Percentiles rank a stretch among this genome's conserved stretches.
Conservation (phyloP, 1,140 invertebrate genomes). For the Ladona fulva region DNA sequence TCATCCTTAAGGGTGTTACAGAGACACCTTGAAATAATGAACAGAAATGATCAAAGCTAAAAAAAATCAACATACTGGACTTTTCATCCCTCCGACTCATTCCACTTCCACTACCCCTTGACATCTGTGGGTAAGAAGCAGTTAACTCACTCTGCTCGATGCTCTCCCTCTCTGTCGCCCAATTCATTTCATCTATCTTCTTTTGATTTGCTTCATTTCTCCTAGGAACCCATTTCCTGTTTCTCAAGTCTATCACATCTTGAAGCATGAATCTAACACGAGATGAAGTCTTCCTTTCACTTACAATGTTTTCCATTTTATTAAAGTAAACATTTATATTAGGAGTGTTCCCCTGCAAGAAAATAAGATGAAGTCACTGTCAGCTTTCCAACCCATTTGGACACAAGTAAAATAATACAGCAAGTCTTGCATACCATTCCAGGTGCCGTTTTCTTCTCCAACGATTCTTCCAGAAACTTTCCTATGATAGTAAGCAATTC, state of each 20-base stretch:
- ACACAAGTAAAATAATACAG: too few relatives aligned
- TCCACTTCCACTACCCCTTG: neutral
- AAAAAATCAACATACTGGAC: neutral
- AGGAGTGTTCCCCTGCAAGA: slow-evolving; percentile 21
- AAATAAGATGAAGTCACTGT: too few relatives aligned
- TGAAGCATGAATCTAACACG: slow-evolving; percentile 86
- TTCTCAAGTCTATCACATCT: slow-evolving; percentile 84
- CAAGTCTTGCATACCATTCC: slow-evolving; percentile 12
- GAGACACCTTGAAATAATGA: too few relatives aligned
- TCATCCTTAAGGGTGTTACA: too few relatives aligned
- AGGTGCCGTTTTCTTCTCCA: slow-evolving; percentile 14
- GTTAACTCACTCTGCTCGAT: slow-evolving; percentile 17
- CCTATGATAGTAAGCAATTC: slow-evolving; percentile 85
- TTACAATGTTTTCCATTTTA: slow-evolving; percentile 55
- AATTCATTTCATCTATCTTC: slow-evolving; percentile 87
- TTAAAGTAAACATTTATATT: slow-evolving; percentile 52
- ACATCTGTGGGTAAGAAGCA: neutral
- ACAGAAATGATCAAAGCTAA: too few relatives aligned
- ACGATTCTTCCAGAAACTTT: slow-evolving; percentile 61
- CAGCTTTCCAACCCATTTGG: too few relatives aligned
- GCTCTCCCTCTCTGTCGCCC: slow-evolving; percentile 66
- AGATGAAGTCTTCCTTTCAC: slow-evolving; percentile 55
- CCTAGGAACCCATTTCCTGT: slow-evolving; percentile 76
- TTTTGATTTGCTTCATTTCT: slow-evolving; percentile 82
- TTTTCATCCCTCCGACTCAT: neutral